Evolutionary conservation across 2,888 invertebrate genomes (phyloP), one percentile per base, ranked within the genome.

Genomic region (Tetramorium bicarinatum): DNA sequence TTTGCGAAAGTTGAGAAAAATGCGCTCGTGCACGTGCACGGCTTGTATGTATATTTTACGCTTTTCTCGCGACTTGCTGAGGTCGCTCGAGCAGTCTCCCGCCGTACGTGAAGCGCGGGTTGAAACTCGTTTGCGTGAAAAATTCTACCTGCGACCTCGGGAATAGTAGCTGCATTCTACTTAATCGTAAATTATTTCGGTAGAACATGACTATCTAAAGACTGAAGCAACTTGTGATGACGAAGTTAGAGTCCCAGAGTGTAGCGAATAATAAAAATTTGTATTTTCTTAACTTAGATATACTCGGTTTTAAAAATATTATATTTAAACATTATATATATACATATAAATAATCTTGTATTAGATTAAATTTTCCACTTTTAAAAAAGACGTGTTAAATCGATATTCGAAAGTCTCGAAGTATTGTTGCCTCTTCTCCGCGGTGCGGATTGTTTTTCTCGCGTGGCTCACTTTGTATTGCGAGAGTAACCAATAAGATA

Each of bases 1-100:
- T 72, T 80, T 72, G 79, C 38, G 79, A 80, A 80, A 80, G 79
- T 80, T 80, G 72, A 80, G 79, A 80, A 80, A 80, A 80, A 80
- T 80, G 79, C 72, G 71, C 56, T 56, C 71, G 79, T 72, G 79
- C 79, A 71, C 59, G 79, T 80, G 72, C 79, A 72, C 56, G 71
- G 72, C 59, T 59, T 72, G 79, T 59, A 80, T 80, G 79, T 59
- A 80, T 80, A 72, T 72, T 80, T 80, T 80, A 80, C 29, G 59
- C 59, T 72, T 59, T 80, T 59, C 72, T 59, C 72, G 79, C 71
- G 79, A 80, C 79, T 80, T 59, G 72, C 79, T 44, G 56, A 71
- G 72, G 21, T 69, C 69, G 56, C 25, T 13, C 71, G 79, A 44
- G 56, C 29, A 56, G 56, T 69, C 67, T 79, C 15, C 56, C 56